Evolutionary conservation across 2,888 invertebrate genomes (phyloP).

Genomic region (Scaptomyza flava): DNA sequence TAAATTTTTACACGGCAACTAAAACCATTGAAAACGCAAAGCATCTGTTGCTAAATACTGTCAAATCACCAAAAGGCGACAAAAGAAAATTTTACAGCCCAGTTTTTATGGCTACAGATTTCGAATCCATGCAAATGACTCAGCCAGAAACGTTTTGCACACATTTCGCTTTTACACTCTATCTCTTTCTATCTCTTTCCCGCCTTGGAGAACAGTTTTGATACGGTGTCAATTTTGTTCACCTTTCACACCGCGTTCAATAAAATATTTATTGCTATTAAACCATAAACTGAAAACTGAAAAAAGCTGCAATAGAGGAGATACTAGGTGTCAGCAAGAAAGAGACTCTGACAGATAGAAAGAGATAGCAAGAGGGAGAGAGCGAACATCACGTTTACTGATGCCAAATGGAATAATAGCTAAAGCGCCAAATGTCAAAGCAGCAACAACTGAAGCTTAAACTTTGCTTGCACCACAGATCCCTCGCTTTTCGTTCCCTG

Average conservation of each 20-base stretch:
- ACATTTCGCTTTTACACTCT: constrained; percentile 20
- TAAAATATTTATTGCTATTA: constrained; percentile 70
- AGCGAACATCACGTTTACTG: constrained; percentile 57
- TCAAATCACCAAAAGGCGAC: not conserved
- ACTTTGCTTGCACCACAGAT: constrained; percentile 28
- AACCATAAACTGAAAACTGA: constrained; percentile 19
- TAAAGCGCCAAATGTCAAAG: constrained; percentile 66
- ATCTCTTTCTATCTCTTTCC: not conserved
- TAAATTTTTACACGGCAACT: too few species aligned
- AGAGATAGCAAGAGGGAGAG: constrained; percentile 4
- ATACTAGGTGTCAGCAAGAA: not conserved
- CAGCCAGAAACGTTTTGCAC: constrained; percentile 10
- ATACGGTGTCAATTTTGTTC: constrained; percentile 50
- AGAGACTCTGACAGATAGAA: not conserved
- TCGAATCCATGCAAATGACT: constrained; percentile 52
- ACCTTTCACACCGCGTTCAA: constrained; percentile 55
- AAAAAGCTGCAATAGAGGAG: constrained; percentile 1
- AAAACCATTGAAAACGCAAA: not conserved
- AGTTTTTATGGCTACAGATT: constrained; percentile 48
- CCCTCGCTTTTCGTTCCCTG: not conserved
- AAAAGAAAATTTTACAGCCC: constrained; percentile 40
- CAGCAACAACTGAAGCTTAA: constrained; percentile 41
- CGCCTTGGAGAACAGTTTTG: constrained; percentile 11
- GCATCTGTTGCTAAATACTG: constrained; percentile 9
- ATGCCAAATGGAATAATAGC: constrained; percentile 31